Evolutionary conservation across 1,140 invertebrate genomes (phyloP), one percentile per base, ranked within the genome.

Genomic region (Pseudomyrmex cubaensis): DNA sequence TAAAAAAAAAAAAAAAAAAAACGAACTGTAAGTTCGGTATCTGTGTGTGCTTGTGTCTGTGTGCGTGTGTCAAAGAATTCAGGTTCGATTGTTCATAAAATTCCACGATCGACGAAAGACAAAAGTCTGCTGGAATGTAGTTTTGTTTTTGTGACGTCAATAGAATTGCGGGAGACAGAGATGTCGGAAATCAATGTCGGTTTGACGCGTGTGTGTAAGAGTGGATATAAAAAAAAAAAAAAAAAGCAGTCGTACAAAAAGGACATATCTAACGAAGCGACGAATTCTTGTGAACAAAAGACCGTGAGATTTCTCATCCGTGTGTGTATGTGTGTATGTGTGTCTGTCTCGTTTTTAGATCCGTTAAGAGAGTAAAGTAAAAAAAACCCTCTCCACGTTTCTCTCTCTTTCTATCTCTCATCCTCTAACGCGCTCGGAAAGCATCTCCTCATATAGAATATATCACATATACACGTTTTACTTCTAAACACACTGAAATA

Each of bases 401-500:
- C 62, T 78, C 35, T 35, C 80, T 72, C 62, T 78, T 1, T 25
- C 25, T 25, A 75, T 72, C 62, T 78, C 64, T 85, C 67, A 88
- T 73, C 70, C 76, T 89, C 61, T 70, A 85, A 87, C 89, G 90
- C 86, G 90, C 87, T 88, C 91, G 91, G 86, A 92, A 92, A 93
- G 91, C 89, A 91, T 93, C 89, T 93, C 87, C 87, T 92, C 91
- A 93, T 94, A 94, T 94, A 94, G 91, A 93, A 94, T 94, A 94
- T 94, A 94, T 94, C 93, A 94, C 94, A 94, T 94, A 94, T 93
- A 93, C 92, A 90, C 35, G 35, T 35, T 94, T 82, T 94, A 94
- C 90, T 90, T 93, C 93, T 94, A 94, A 94, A 94, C 93, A 94
- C 93, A 94, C 93, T 93, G 93, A 94, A 94, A 94, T 94, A 94